Conservation (phyloP, 2,113 vertebrate species). For the Ondatra zibethicus region DNA sequence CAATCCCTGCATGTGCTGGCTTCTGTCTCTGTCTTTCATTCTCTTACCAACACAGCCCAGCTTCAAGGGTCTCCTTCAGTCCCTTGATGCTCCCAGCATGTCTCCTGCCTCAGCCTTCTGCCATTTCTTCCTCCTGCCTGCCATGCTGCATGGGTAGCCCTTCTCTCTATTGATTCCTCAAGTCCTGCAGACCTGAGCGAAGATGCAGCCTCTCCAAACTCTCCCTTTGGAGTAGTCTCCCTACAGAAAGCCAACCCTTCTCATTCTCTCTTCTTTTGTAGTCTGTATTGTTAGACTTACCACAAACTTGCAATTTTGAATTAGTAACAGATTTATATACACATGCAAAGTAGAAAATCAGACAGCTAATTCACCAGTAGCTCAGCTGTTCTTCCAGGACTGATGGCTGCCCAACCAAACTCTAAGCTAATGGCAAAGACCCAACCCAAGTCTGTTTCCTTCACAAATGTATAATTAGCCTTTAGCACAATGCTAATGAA, state of each 20-base stretch:
- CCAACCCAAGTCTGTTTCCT: background rate
- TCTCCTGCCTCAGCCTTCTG: background rate
- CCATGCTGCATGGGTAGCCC: background rate
- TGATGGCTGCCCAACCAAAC: background rate
- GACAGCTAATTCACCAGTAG: background rate
- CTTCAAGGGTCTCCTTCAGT: background rate
- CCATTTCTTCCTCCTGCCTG: background rate
- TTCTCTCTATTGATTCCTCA: background rate
- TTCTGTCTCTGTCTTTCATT: slow-evolving; percentile 9
- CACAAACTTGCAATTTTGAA: background rate
- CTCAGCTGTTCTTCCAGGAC: background rate
- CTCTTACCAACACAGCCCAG: background rate
- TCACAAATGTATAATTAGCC: background rate
- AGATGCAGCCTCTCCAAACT: background rate
- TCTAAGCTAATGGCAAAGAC: background rate
- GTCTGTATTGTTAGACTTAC: background rate
- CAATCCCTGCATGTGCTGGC: background rate
- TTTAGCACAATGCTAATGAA: background rate
- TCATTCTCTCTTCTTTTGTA: background rate
- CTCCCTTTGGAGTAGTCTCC: background rate
- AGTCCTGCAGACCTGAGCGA: background rate
- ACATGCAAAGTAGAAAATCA: background rate
- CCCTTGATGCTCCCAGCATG: slow-evolving; percentile 4
- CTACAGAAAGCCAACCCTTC: background rate
- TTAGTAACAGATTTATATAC: background rate